Conservation (phyloP, 2,888 invertebrate genomes). For the Lycaena phlaeas region DNA sequence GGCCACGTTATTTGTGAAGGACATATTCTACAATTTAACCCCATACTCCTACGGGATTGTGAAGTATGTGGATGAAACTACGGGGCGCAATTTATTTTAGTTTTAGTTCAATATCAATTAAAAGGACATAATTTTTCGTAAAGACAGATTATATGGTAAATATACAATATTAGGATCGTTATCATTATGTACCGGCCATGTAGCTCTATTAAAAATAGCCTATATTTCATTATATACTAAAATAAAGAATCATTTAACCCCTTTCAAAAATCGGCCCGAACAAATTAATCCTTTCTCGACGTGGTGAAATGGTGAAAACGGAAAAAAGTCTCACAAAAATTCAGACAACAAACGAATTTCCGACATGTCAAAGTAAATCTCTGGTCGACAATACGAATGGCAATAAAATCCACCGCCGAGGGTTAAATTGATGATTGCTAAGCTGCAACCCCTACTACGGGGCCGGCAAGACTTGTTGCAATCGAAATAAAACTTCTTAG, state of each 20-base stretch:
- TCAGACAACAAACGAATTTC: constrained; percentile 61
- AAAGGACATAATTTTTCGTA: no score
- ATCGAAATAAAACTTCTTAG: background rate
- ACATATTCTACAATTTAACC: no score
- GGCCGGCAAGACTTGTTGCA: background rate
- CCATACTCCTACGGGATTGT: no score
- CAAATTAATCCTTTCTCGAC: constrained; percentile 19
- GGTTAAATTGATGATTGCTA: constrained; percentile 49
- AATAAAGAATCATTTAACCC: background rate
- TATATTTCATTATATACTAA: no score
- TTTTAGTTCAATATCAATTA: no score
- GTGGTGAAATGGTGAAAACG: constrained; percentile 18
- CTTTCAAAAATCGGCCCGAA: constrained; percentile 12
- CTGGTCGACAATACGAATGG: constrained; percentile 65
- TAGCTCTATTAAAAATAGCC: no score
- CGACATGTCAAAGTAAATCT: constrained; percentile 68
- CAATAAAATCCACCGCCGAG: constrained; percentile 60
- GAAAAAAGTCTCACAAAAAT: constrained; percentile 18
- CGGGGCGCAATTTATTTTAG: no score
- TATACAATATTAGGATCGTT: no score
- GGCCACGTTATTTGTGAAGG: no score
- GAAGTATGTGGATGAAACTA: no score
- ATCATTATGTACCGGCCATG: no score
- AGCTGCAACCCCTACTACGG: constrained; percentile 44
- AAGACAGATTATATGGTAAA: no score